Percentiles rank a stretch among this genome's conserved stretches.
Conservation (phyloP, 2,888 invertebrate genomes). For the Heliconius hortense region DNA sequence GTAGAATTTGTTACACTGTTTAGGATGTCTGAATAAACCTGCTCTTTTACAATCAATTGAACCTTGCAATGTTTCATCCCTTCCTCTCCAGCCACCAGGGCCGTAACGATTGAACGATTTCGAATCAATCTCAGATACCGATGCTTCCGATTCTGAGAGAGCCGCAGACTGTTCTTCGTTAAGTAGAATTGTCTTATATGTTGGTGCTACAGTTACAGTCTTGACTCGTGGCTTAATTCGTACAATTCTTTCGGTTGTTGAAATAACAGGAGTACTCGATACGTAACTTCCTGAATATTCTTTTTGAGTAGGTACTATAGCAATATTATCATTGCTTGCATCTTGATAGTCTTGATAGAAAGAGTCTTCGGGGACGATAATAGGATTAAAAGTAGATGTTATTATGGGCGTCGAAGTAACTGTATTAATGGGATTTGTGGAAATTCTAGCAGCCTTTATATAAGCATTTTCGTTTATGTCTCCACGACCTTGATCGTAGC, state of each 20-base stretch:
- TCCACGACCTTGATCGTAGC: slow-evolving; percentile 61
- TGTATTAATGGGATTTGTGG: slow-evolving; percentile 46
- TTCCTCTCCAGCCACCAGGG: slow-evolving; percentile 83
- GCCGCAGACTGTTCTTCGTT: slow-evolving; percentile 58
- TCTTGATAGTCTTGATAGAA: slow-evolving; percentile 74
- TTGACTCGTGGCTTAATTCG: slow-evolving; percentile 66
- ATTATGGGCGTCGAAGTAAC: slow-evolving; percentile 60
- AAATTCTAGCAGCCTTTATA: slow-evolving; percentile 55
- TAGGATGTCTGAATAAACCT: slow-evolving; percentile 86
- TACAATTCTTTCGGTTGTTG: slow-evolving; percentile 61
- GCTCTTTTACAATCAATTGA: slow-evolving; percentile 83
- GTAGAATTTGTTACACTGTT: slow-evolving; percentile 91
- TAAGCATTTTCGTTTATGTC: slow-evolving; percentile 58
- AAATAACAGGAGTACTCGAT: slow-evolving; percentile 61
- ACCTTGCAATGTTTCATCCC: slow-evolving; percentile 83
- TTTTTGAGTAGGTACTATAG: slow-evolving; percentile 53
- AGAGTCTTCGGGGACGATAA: slow-evolving; percentile 77
- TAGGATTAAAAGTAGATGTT: slow-evolving; percentile 73
- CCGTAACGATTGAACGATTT: slow-evolving; percentile 83
- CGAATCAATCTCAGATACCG: slow-evolving; percentile 60
- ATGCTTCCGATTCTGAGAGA: slow-evolving; percentile 49
- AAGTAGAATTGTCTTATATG: slow-evolving; percentile 67
- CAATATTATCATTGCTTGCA: slow-evolving; percentile 55
- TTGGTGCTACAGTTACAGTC: slow-evolving; percentile 70
- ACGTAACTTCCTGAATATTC: slow-evolving; percentile 56